These are phyloP conservation scores for Musca vetustissima DNA, from an alignment of 1,140 invertebrate genomes.

Conservation along the genomic window DNA sequence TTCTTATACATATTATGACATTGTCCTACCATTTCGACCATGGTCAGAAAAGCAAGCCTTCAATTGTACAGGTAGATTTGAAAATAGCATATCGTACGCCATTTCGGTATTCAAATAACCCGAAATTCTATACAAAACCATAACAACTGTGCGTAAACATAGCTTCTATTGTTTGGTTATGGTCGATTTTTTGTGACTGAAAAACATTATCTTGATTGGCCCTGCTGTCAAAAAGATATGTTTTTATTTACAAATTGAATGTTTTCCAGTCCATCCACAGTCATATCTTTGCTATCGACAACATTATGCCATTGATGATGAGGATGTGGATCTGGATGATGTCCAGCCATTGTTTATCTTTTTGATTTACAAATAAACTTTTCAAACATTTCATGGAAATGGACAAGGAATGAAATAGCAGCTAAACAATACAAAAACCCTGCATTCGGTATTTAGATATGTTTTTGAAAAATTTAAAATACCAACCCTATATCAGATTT, in stretches of 20 bases:
- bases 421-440: background rate
- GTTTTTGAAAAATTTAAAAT: conserved; percentile 20
- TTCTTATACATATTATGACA: too few relatives aligned
- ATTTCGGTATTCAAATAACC: too few relatives aligned
- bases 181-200: background rate
- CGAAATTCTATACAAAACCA: too few relatives aligned
- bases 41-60: too few relatives aligned
- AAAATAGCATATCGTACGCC: too few relatives aligned
- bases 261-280: background rate
- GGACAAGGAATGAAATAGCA: conserved; percentile 2
- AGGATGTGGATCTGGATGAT: conserved; percentile 8
- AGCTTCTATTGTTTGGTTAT: background rate
- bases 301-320: background rate
- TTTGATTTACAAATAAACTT: conserved; percentile 17
- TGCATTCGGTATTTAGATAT: background rate
- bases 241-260: conserved; percentile 15
- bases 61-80: too few relatives aligned
- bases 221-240: background rate
- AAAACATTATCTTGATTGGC: conserved; percentile 19
- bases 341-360: conserved; percentile 4
- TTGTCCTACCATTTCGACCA: too few relatives aligned
- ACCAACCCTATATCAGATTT: background rate
- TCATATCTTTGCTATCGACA: background rate
- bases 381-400: conserved; percentile 1
- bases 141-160: too few relatives aligned